A percentile compares a stretch with the other conserved stretches of the same genome.
These are phyloP conservation scores for Mus minutoides DNA, from an alignment of 2,797 vertebrate genomes.

Conservation along the genomic window DNA sequence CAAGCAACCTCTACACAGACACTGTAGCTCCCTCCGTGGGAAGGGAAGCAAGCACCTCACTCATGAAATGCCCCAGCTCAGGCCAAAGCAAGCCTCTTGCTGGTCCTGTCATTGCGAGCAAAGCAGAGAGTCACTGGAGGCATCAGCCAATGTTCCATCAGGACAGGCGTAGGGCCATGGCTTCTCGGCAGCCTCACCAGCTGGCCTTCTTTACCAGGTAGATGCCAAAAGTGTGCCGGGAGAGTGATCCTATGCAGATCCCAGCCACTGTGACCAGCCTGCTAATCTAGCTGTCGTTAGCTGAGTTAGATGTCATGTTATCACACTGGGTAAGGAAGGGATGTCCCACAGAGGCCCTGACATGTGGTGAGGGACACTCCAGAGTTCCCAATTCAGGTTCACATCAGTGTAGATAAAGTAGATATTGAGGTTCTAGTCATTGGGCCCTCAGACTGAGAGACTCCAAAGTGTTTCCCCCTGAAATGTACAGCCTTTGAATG, in stretches of 20 bases:
- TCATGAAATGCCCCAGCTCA: not conserved
- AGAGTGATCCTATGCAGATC: slow-evolving; percentile 93
- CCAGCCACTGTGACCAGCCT: slow-evolving; percentile 93
- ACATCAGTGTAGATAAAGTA: slow-evolving; percentile 95
- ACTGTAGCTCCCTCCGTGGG: not conserved
- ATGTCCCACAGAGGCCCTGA: slow-evolving; percentile 94
- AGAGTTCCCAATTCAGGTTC: slow-evolving; percentile 95
- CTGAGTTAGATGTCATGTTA: slow-evolving; percentile 92
- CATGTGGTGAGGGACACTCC: slow-evolving; percentile 95
- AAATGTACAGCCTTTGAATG: no score
- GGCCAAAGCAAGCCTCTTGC: slow-evolving; percentile 28
- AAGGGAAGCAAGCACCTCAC: no score
- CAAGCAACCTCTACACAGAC: not conserved
- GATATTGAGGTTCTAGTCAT: slow-evolving; percentile 95
- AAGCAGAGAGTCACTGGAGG: not conserved
- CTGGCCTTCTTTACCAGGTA: slow-evolving; percentile 94
- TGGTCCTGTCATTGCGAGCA: not conserved
- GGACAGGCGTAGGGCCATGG: not conserved
- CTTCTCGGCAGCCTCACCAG: slow-evolving; percentile 80
- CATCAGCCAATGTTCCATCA: slow-evolving; percentile 40
- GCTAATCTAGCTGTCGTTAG: slow-evolving; percentile 87
- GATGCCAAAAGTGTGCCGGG: slow-evolving; percentile 95
- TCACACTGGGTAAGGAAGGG: slow-evolving; percentile 94
- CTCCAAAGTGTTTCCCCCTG: no score
- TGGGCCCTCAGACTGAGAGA: slow-evolving; percentile 92